These are phyloP conservation scores for Dione vanillae DNA, from an alignment of 2,888 invertebrate genomes.

Conservation along the genomic window DNA sequence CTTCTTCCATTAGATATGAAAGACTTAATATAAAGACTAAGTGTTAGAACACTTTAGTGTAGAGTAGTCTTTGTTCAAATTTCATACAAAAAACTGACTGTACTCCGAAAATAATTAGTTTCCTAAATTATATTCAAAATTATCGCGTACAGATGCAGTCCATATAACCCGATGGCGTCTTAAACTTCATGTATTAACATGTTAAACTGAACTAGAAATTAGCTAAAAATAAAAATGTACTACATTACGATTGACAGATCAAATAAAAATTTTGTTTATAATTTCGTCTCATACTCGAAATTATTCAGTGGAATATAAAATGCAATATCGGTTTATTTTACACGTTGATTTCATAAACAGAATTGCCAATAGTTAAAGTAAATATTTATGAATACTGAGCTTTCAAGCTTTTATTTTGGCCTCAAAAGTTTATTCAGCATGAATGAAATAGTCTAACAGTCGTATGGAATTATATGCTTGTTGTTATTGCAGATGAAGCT, in stretches of 20 bases:
- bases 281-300: not conserved
- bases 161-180: too few species aligned
- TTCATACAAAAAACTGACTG: too few species aligned
- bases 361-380: constrained; percentile 8
- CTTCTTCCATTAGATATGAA: too few species aligned
- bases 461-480: not conserved
- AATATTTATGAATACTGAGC: constrained; percentile 18
- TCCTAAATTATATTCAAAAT: too few species aligned
- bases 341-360: not conserved
- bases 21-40: too few species aligned
- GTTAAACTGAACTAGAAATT: not conserved
- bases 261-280: constrained; percentile 10
- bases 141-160: too few species aligned
- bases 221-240: not conserved
- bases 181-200: too few species aligned
- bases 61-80: too few species aligned
- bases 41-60: too few species aligned
- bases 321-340: constrained; percentile 9
- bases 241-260: not conserved
- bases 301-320: constrained; percentile 3
- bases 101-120: too few species aligned
- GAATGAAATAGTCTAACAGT: constrained; percentile 21
- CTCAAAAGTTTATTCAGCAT: constrained; percentile 17
- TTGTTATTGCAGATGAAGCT: not conserved
- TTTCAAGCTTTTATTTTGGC: constrained; percentile 17